A percentile compares a stretch with the other conserved stretches of the same genome.
These are phyloP conservation scores for Australoheros facetus DNA, from an alignment of 2,797 vertebrate species.

Conservation along the genomic window DNA sequence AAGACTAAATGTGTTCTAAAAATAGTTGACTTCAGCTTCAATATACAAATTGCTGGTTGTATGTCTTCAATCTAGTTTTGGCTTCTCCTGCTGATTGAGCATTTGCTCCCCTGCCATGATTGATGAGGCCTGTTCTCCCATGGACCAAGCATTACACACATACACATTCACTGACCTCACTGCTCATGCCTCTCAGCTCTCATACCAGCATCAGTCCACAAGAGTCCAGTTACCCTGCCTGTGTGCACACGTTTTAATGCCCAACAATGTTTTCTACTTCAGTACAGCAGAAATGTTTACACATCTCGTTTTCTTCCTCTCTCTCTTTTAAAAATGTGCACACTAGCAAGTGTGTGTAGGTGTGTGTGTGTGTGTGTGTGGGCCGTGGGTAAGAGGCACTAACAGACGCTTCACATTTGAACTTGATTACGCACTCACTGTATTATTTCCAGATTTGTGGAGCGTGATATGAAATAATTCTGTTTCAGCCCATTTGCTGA, in stretches of 20 bases:
- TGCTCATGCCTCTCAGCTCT: constrained; percentile 20
- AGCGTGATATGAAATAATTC: constrained; percentile 77
- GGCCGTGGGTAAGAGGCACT: constrained; percentile 35
- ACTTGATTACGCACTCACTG: constrained; percentile 63
- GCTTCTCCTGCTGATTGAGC: constrained; percentile 46
- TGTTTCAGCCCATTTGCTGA: constrained; percentile 67
- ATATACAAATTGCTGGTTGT: neutral
- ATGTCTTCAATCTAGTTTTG: constrained; percentile 22
- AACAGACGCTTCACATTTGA: constrained; percentile 73
- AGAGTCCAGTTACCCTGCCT: constrained; percentile 38
- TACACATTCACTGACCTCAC: constrained; percentile 48
- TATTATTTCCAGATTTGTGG: constrained; percentile 81
- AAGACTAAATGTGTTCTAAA: neutral
- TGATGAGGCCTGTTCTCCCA: constrained; percentile 35
- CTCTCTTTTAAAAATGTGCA: constrained; percentile 19
- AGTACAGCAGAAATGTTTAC: constrained; percentile 35
- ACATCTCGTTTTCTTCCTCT: constrained; percentile 24
- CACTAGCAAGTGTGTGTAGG: constrained; percentile 6
- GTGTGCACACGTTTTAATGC: constrained; percentile 14
- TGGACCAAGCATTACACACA: constrained; percentile 27
- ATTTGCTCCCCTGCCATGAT: constrained; percentile 44
- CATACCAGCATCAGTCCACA: constrained; percentile 31
- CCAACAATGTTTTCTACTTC: constrained; percentile 21
- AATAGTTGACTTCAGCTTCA: neutral
- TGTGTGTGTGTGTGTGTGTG: constrained; percentile 42